phyloP scores from a whole-genome alignment of 2,888 invertebrate genomes.

The Cyclophora punctaria region DNA sequence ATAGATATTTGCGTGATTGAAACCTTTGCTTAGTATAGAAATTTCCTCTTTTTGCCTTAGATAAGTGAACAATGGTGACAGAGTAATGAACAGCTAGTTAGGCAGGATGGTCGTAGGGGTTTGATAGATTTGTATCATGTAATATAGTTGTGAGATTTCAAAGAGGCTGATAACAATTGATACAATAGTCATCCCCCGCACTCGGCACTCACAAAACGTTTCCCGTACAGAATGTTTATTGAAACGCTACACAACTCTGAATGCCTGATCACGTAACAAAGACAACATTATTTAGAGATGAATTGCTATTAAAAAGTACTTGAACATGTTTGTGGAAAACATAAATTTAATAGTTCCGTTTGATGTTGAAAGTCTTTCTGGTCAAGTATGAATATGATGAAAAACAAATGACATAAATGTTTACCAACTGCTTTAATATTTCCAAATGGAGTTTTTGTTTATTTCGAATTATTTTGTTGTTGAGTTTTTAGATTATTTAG shows the following conservation, averaged over 20 bases:
- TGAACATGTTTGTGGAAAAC: too few relatives aligned
- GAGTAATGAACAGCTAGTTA: too few relatives aligned
- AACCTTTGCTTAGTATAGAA: too few relatives aligned
- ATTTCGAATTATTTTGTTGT: too few relatives aligned
- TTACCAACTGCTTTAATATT: too few relatives aligned
- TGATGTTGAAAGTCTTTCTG: conserved; percentile 6
- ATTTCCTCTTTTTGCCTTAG: too few relatives aligned
- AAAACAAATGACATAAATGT: too few relatives aligned
- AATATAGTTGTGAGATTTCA: conserved; percentile 9
- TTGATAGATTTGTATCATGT: conserved; percentile 1
- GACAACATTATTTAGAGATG: conserved; percentile 38
- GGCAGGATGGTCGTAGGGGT: neutral
- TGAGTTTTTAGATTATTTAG: too few relatives aligned
- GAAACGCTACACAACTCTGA: conserved; percentile 32
- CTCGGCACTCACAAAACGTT: conserved; percentile 38
- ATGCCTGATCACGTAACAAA: conserved; percentile 32
- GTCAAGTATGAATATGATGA: too few relatives aligned
- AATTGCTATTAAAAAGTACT: conserved; percentile 26
- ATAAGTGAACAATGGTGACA: too few relatives aligned
- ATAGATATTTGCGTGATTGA: too few relatives aligned
- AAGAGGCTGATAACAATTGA: conserved; percentile 22
- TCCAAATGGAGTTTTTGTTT: too few relatives aligned
- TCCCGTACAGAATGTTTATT: conserved; percentile 36
- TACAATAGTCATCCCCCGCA: conserved; percentile 40
- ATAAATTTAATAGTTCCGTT: neutral